Percentiles rank a stretch among this genome's conserved stretches.
Evolutionary conservation across 2,113 vertebrate species (phyloP).

Genomic region (Cynopterus brachyotis): DNA sequence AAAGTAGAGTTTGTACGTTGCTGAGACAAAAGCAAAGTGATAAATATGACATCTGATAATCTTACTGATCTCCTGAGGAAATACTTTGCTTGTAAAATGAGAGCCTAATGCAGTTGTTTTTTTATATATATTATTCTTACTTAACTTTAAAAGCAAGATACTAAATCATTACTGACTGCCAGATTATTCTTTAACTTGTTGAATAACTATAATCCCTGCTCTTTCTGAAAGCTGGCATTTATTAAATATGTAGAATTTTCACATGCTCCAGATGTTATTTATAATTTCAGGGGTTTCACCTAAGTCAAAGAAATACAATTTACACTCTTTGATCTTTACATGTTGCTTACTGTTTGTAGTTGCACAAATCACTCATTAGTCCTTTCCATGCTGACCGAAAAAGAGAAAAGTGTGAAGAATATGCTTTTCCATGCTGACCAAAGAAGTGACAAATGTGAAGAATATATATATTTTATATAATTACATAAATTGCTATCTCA

Average conservation of each 20-base stretch:
- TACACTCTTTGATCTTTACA: background rate
- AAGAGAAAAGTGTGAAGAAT: background rate
- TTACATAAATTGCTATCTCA: background rate
- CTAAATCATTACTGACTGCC: background rate
- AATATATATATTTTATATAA: background rate
- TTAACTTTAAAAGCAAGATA: conserved; percentile 20
- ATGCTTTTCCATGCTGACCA: background rate
- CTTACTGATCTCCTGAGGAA: background rate
- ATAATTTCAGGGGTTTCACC: background rate
- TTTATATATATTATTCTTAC: background rate
- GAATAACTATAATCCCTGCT: background rate
- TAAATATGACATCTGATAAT: background rate
- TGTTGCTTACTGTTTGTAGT: background rate
- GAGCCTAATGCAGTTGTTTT: background rate
- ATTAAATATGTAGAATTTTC: background rate
- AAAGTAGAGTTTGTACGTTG: background rate
- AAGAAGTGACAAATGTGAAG: background rate
- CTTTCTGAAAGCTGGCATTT: conserved; percentile 20
- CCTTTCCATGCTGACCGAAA: background rate
- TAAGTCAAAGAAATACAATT: background rate
- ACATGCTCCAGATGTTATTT: background rate
- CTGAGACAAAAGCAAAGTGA: background rate
- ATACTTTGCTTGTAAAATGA: background rate
- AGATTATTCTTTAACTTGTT: background rate
- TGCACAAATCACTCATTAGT: background rate